Percentiles rank a stretch among this genome's conserved stretches.
These are phyloP conservation scores for Cebus imitator DNA, from an alignment of 2,113 vertebrate species.

Conservation along the genomic window DNA sequence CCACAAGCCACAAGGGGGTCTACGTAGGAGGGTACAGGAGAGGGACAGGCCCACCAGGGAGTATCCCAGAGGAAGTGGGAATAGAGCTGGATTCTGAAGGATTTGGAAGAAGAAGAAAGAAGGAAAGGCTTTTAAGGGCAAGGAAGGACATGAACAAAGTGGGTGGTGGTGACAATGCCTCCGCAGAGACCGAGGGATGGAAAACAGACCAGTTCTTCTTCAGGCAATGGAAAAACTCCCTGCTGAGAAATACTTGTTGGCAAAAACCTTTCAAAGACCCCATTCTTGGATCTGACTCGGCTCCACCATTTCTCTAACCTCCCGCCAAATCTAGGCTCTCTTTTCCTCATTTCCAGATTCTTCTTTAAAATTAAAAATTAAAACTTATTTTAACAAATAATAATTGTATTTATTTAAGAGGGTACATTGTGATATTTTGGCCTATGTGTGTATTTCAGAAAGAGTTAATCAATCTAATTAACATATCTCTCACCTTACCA, in stretches of 20 bases:
- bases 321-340: not conserved
- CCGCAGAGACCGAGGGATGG: not conserved
- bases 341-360: not conserved
- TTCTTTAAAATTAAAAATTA: not conserved
- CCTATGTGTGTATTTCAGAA: not conserved
- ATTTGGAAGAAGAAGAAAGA: constrained; percentile 24
- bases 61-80: constrained; percentile 31
- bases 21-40: not conserved
- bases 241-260: not conserved
- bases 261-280: constrained; percentile 6
- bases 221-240: not conserved
- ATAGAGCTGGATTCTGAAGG: not conserved
- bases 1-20: not conserved
- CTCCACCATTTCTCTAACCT: not conserved
- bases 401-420: not conserved
- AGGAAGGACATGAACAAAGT: not conserved
- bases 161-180: constrained; percentile 15
- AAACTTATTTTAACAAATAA: not conserved
- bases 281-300: not conserved
- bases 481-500: not conserved
- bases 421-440: not conserved
- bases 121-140: constrained; percentile 20
- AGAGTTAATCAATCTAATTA: not conserved
- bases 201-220: not conserved
- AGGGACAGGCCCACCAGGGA: not conserved